Conservation (phyloP, 2,797 vertebrate genomes). For the Anabas testudineus region DNA sequence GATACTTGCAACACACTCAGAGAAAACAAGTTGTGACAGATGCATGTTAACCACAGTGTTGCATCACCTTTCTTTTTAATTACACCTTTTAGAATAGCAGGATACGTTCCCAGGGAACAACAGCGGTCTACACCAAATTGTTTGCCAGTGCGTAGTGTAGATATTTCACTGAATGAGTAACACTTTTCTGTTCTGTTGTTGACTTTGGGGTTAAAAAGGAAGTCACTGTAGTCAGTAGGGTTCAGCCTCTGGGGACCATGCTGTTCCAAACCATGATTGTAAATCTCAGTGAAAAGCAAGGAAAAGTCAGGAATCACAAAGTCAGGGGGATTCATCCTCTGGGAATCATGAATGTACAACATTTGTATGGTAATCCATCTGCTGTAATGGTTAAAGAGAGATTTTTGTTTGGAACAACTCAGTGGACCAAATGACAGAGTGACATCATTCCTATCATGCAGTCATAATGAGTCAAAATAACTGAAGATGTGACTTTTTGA, state of each 20-base stretch:
- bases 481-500: slow-evolving; percentile 3
- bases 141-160: neutral
- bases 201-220: neutral
- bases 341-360: neutral
- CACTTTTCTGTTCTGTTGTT: too few species aligned
- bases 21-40: too few species aligned
- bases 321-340: too few species aligned
- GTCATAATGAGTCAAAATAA: slow-evolving; percentile 14
- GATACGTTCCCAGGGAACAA: neutral
- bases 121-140: neutral
- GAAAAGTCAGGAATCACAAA: too few species aligned
- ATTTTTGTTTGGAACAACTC: neutral
- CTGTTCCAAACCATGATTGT: neutral
- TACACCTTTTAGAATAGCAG: neutral
- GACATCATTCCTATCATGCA: neutral
- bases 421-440: neutral
- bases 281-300: too few species aligned
- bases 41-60: too few species aligned
- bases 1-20: too few species aligned
- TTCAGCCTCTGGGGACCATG: neutral
- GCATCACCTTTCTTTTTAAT: too few species aligned
- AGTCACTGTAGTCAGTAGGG: neutral
- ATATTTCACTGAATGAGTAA: neutral
- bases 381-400: neutral
- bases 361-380: neutral